Evolutionary conservation across 2,113 vertebrate genomes (phyloP).

Genomic region (Zingel zingel): DNA sequence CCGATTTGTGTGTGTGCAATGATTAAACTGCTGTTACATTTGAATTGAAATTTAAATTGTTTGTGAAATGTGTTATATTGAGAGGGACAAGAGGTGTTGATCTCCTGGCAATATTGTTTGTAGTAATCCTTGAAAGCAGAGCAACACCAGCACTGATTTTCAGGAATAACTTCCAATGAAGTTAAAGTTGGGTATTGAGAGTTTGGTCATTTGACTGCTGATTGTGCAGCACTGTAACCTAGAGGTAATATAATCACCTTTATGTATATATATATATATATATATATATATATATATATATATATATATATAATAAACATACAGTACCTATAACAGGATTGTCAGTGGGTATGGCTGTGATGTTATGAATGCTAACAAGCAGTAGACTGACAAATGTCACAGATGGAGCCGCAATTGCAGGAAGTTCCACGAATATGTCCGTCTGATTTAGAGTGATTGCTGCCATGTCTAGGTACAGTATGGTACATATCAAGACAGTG

Average conservation of each 20-base stretch:
- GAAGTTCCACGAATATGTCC: constrained; percentile 27
- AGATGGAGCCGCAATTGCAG: constrained; percentile 15
- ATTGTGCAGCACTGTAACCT: neutral
- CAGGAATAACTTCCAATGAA: neutral
- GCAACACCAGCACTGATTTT: neutral
- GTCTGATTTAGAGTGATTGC: constrained; percentile 28
- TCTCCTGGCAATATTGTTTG: neutral
- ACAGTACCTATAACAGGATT: constrained; percentile 34
- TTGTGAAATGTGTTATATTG: constrained; percentile 56
- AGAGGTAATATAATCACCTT: neutral
- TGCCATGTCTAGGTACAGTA: constrained; percentile 19
- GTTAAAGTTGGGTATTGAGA: neutral
- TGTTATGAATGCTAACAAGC: constrained; percentile 69
- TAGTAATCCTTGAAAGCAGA: neutral
- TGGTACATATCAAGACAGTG: neutral
- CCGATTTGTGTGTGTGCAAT: constrained; percentile 92
- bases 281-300: no score
- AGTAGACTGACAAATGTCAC: constrained; percentile 39
- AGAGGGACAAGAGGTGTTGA: constrained; percentile 78
- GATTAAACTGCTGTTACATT: constrained; percentile 87
- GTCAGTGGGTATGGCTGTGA: constrained; percentile 50
- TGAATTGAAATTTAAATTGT: constrained; percentile 89
- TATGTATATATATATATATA: neutral
- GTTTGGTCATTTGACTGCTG: constrained; percentile 13
- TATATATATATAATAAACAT: neutral